Evolutionary conservation across 2,888 invertebrate genomes (phyloP), one percentile per base, ranked within the genome.

Genomic region (Agriopis aurantiaria): DNA sequence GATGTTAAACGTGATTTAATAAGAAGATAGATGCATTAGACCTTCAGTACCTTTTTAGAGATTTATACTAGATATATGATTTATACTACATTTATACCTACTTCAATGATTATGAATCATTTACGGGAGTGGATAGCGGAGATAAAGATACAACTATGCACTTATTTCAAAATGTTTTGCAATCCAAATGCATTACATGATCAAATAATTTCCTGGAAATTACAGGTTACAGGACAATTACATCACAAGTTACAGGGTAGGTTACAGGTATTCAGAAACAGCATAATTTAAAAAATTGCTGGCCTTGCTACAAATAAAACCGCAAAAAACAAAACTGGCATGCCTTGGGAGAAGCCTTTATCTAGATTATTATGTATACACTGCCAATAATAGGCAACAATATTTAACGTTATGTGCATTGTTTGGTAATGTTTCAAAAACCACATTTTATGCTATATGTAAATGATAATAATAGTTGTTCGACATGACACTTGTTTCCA

Each of bases 351-450:
- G 33, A 33, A 33, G 33, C 33, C 33, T 33, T 33, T 33, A 33
- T 33, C 33, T 33, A 33, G 12, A 7, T 48, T 48, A 33, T 48
- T 5, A n/a, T 48, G 48, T 48, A 11, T 12, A 48, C 48, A 48
- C 5, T 12, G 48, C n/a, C 48, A 5, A 48, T 11, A 48, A 48
- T n/a, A n/a, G 3, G 48, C 6, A 46, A 48, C 14, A 17, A 9
- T 17, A 51, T 51, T 51, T 51, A 51, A 14, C 51, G 17, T 48
- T 48, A 5, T 48, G 8, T 51, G 51, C n/a, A 41, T 40, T 53
- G n/a, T 55, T 55, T 55, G 55, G 9, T 43, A 43, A 57, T 43
- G 56, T 43, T 57, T 17, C 2, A 57, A 57, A 45, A 57, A 57
- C 43, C 56, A 57, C 56, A 57, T 57, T 53, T 53, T 17, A 43